Conservation (phyloP, 2,113 vertebrate genomes). For the Sorex fumeus region DNA sequence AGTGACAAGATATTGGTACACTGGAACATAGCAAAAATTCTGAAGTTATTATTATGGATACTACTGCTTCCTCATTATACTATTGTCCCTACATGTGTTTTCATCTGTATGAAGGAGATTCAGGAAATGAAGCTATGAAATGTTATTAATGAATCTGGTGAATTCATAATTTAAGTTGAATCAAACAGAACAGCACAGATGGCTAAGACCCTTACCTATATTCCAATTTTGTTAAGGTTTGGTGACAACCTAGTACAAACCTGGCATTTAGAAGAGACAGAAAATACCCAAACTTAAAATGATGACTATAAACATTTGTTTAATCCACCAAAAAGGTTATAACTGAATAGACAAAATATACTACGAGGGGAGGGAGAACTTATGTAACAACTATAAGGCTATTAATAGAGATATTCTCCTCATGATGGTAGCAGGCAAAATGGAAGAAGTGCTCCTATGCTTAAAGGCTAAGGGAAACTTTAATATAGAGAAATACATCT, state of each 20-base stretch:
- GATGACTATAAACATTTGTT: slow-evolving; percentile 47
- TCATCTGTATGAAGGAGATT: too few relatives aligned
- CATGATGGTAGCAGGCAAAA: neutral
- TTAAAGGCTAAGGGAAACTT: neutral
- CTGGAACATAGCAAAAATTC: slow-evolving; percentile 52
- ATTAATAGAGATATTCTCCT: neutral
- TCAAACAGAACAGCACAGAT: slow-evolving; percentile 74
- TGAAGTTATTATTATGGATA: slow-evolving; percentile 39
- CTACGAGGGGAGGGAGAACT: slow-evolving; percentile 23
- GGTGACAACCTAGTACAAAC: slow-evolving; percentile 59
- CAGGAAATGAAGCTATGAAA: slow-evolving; percentile 68
- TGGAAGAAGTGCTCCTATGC: neutral
- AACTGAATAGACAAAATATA: slow-evolving; percentile 40
- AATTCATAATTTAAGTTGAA: slow-evolving; percentile 72
- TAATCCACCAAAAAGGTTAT: slow-evolving; percentile 61
- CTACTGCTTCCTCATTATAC: slow-evolving; percentile 40
- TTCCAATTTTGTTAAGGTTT: slow-evolving; percentile 73
- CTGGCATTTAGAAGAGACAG: slow-evolving; percentile 66
- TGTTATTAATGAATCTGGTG: slow-evolving; percentile 54
- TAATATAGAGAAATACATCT: slow-evolving; percentile 21
- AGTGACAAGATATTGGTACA: neutral
- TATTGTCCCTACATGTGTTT: neutral
- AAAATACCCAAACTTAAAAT: slow-evolving; percentile 63
- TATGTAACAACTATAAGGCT: neutral
- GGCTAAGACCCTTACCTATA: slow-evolving; percentile 71